Evolutionary conservation across 2,113 vertebrate genomes (phyloP), one percentile per base, ranked within the genome.

Genomic region (Phylloscopus trochiloides): DNA sequence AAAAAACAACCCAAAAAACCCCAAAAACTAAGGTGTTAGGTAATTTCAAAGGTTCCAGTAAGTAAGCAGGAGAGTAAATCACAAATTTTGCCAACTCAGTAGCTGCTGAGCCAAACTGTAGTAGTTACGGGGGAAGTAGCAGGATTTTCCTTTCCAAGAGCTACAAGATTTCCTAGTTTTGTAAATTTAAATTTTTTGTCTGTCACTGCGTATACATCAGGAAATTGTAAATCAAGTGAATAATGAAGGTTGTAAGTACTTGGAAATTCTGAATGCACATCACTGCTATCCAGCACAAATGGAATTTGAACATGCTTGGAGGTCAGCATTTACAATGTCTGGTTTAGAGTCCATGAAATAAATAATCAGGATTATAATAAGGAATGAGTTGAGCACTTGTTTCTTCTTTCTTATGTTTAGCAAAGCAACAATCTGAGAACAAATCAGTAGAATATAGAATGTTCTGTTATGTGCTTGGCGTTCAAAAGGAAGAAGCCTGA

Each of bases 1-100:
- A n/a, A n/a, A n/a, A n/a, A n/a, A n/a, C n/a, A n/a, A n/a, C n/a
- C n/a, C n/a, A n/a, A n/a, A n/a, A n/a, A n/a, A n/a, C n/a, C n/a
- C n/a, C n/a, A n/a, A n/a, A n/a, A n/a, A n/a, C n/a, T 19, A 40
- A 40, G 2, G 0, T 48, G 8, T 61, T 62, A 40, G 0, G 0
- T 21, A 21, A 63, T 59, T 83, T 76, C 32, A 75, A 52, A 86
- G 14, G 9, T 67, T 75, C 31, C n/a, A 26, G 10, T 40, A 16
- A 82, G 50, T 16, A 38, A 52, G 51, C 11, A 52, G 38, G 32
- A 63, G 28, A 52, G 24, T 29, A 70, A 47, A 73, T 72, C 6
- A 26, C 2, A 6, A 29, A 31, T 85, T 65, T 77, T 87, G 17
- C 59, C 51, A 70, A 14, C 61, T 81, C 73, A 59, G 22, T 55